Evolutionary conservation across 2,888 invertebrate species (phyloP).

Genomic region (Hyppa rectilinea): DNA sequence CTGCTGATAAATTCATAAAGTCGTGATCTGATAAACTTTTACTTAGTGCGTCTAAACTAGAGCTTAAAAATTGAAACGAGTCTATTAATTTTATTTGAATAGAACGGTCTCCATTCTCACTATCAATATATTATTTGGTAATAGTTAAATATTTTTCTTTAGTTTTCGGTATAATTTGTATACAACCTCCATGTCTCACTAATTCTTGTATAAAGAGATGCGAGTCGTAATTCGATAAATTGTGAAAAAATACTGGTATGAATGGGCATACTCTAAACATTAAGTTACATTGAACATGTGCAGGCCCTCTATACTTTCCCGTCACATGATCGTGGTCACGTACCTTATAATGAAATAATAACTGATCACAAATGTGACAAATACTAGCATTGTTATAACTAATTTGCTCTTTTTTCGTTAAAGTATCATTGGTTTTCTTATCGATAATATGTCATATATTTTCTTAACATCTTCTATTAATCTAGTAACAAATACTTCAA

Average conservation of each 20-base stretch:
- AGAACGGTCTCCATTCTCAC: not conserved
- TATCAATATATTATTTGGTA: no score
- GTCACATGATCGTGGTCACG: slow-evolving; percentile 13
- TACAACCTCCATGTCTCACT: no score
- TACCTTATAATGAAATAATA: slow-evolving; percentile 2
- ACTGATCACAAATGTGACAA: not conserved
- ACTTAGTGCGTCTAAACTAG: slow-evolving; percentile 15
- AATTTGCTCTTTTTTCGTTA: not conserved
- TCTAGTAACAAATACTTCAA: slow-evolving; percentile 3
- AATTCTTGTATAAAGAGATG: no score
- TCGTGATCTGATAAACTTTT: not conserved
- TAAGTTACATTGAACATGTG: slow-evolving; percentile 4
- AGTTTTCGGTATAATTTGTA: no score
- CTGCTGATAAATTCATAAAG: no score
- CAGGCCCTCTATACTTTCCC: slow-evolving; percentile 5
- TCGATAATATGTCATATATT: no score
- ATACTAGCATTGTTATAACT: not conserved
- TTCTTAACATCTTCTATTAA: not conserved
- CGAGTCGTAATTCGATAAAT: no score
- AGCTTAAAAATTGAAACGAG: slow-evolving; percentile 8
- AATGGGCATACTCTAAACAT: slow-evolving; percentile 12
- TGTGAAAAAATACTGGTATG: not conserved
- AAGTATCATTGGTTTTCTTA: not conserved
- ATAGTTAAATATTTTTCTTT: no score
- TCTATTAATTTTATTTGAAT: slow-evolving; percentile 11